Evolutionary conservation across 2,113 vertebrate species (phyloP).

Genomic region (Procavia capensis): DNA sequence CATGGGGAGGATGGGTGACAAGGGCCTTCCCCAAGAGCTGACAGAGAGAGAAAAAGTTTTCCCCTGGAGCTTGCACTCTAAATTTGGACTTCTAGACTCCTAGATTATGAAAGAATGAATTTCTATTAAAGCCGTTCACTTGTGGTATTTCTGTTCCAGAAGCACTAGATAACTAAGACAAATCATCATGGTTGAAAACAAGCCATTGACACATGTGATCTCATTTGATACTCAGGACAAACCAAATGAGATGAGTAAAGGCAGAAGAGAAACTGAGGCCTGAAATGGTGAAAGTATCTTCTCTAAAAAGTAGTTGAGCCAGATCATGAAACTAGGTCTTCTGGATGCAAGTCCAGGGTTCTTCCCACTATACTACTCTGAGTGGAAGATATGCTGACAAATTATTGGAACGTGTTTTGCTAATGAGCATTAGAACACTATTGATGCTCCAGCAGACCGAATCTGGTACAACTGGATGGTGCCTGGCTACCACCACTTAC

Average conservation of each 20-base stretch:
- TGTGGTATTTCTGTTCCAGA: too few relatives aligned
- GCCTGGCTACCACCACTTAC: too few relatives aligned
- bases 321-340: neutral
- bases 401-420: neutral
- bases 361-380: neutral
- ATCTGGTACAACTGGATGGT: too few relatives aligned
- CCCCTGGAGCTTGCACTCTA: too few relatives aligned
- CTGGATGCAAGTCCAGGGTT: neutral
- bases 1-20: too few relatives aligned
- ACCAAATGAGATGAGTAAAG: neutral
- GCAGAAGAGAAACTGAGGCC: conserved; percentile 12
- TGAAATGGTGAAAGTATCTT: neutral
- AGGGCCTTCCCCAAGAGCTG: too few relatives aligned
- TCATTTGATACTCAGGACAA: conserved; percentile 2
- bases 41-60: too few relatives aligned
- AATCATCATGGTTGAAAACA: neutral
- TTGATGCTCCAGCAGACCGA: too few relatives aligned
- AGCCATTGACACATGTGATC: neutral
- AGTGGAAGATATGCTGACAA: neutral
- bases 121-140: too few relatives aligned
- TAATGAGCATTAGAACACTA: neutral
- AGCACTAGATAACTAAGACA: too few relatives aligned
- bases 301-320: neutral
- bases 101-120: too few relatives aligned
- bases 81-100: too few relatives aligned